Evolutionary conservation across 92 coral and sea anemone species (phyloP), one percentile per base, ranked within the genome.

Genomic region (Paragorgia papillata): DNA sequence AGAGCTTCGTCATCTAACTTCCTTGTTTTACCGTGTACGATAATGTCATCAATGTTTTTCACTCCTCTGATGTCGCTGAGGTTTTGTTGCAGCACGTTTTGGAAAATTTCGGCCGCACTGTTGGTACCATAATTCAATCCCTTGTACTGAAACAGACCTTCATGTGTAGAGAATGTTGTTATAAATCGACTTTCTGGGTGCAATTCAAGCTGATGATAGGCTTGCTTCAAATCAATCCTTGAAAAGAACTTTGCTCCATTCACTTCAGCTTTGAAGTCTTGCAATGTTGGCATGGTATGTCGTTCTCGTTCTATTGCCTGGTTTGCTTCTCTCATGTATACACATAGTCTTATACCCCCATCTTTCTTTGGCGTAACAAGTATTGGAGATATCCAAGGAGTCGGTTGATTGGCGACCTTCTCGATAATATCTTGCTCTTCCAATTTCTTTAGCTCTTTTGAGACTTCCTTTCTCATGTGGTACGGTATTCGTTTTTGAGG

Each of bases 321-420:
- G 62, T 88, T 88, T 14, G 92, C 86, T 61, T 88, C 88, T 62
- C 87, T 80, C 89, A 84, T 84, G 75, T 81, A 89, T 40, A 85
- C 87, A 14, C 55, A 66, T 34, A 46, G 51, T 61, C 89, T 20
- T 21, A 82, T 86, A 17, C 75, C 69, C 2, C 85, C 89, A 53
- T 82, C 85, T 17, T 62, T 56, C 62, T 88, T 88, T n/a, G 85
- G 87, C 0, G 43, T 63, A 28, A 27, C 37, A 2, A 43, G 59
- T 9, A 43, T 43, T 10, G 33, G 75, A 14, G 75, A 69, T 25
- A 46, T 69, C 75, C 75, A 43, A 1, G 60, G 75, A 43, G 60
- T 69, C 28, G 57, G 75, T 69, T 69, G 60, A 44, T 69, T 24
- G 20, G 43, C 30, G 55, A 66, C 74, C 35, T 40, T 48, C 12